These are phyloP conservation scores for Macroglossus sobrinus DNA, from an alignment of 2,113 vertebrate genomes.

Conservation along the genomic window DNA sequence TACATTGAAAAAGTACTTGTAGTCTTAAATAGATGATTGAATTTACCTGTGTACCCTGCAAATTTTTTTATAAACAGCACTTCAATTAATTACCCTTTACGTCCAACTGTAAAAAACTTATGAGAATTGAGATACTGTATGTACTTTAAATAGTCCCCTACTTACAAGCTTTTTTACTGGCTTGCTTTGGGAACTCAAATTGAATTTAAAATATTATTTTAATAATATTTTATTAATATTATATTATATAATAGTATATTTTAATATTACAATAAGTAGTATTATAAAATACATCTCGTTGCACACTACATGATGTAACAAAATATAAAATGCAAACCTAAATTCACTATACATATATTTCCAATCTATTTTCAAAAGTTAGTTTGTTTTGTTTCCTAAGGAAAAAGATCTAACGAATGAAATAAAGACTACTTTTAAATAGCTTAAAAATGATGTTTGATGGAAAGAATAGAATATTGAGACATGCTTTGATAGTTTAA, in stretches of 20 bases:
- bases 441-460: not conserved
- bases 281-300: not conserved
- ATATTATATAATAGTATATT: no score
- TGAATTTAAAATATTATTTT: not conserved
- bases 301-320: not conserved
- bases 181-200: not conserved
- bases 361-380: not conserved
- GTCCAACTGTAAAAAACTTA: not conserved
- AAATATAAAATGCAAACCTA: not conserved
- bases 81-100: not conserved
- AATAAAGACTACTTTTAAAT: not conserved
- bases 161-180: not conserved
- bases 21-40: not conserved
- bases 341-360: not conserved
- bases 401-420: not conserved
- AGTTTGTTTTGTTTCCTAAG: not conserved
- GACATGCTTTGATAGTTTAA: not conserved
- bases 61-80: slow-evolving; percentile 3
- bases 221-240: no score
- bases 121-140: not conserved
- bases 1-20: not conserved
- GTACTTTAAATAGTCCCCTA: not conserved
- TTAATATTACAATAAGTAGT: not conserved
- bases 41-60: not conserved
- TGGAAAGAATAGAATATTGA: not conserved